Conservation (phyloP, 2,888 invertebrate genomes). For the Glaucopsyche alexis region DNA sequence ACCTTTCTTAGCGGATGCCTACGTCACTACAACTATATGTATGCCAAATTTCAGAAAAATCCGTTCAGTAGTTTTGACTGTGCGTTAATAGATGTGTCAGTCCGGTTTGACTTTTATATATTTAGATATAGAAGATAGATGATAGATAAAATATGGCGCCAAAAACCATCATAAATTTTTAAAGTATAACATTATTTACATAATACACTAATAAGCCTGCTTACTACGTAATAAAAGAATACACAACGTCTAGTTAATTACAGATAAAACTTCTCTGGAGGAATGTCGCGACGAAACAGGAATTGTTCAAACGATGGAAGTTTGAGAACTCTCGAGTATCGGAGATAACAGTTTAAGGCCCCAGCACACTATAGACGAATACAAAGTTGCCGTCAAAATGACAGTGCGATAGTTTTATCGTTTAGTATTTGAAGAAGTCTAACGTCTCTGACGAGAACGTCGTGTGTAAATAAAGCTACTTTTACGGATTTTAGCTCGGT, state of each 20-base stretch:
- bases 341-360: slow-evolving; percentile 9
- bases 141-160: too few relatives aligned
- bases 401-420: slow-evolving; percentile 16
- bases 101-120: too few relatives aligned
- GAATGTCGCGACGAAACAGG: slow-evolving; percentile 7
- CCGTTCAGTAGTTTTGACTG: too few relatives aligned
- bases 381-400: slow-evolving; percentile 4
- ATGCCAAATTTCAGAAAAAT: too few relatives aligned
- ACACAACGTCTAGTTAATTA: not conserved
- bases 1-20: too few relatives aligned
- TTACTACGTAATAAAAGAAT: not conserved
- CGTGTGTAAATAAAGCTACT: not conserved
- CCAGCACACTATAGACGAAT: not conserved
- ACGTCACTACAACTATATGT: too few relatives aligned
- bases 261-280: slow-evolving; percentile 22
- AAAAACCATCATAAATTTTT: too few relatives aligned
- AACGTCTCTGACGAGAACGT: not conserved
- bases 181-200: too few relatives aligned
- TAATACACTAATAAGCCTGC: too few relatives aligned
- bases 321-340: slow-evolving; percentile 17
- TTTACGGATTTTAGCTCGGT: not conserved
- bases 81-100: too few relatives aligned
- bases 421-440: not conserved
- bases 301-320: slow-evolving; percentile 22
- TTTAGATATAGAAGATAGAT: too few relatives aligned